Conservation (phyloP, 2,797 vertebrate genomes). For the Phataginus tricuspis region DNA sequence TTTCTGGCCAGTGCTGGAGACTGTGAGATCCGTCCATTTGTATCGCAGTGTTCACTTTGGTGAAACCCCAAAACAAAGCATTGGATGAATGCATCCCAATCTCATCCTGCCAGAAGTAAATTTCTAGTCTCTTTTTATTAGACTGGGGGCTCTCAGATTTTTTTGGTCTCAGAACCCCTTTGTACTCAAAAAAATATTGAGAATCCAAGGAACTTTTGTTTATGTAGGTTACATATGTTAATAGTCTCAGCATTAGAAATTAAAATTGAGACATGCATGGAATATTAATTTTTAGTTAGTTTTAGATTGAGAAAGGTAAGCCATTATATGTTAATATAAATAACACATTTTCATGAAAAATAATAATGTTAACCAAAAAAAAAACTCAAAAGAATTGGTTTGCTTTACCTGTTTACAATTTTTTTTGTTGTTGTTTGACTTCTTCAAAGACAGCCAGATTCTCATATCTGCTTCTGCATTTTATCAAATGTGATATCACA, state of each 20-base stretch:
- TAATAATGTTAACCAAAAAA: not conserved
- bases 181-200: not conserved
- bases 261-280: not conserved
- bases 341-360: constrained; percentile 14
- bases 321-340: not conserved
- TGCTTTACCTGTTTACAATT: constrained; percentile 8
- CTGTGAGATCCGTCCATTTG: not conserved
- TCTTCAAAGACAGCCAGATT: not conserved
- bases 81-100: not conserved
- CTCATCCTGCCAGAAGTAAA: not conserved
- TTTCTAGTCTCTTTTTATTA: not conserved
- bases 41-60: not conserved
- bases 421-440: not conserved
- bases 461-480: not conserved
- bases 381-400: not conserved
- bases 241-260: not conserved
- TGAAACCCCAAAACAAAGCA: not conserved
- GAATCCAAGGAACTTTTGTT: not conserved
- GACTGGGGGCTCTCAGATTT: not conserved
- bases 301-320: not conserved
- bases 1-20: not conserved
- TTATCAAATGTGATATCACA: not conserved
- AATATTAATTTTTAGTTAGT: not conserved
- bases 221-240: not conserved
- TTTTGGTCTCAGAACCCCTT: not conserved